Evolutionary conservation across 2,113 vertebrate species (phyloP), one percentile per base, ranked within the genome.

Genomic region (Sapayoa aenigma): DNA sequence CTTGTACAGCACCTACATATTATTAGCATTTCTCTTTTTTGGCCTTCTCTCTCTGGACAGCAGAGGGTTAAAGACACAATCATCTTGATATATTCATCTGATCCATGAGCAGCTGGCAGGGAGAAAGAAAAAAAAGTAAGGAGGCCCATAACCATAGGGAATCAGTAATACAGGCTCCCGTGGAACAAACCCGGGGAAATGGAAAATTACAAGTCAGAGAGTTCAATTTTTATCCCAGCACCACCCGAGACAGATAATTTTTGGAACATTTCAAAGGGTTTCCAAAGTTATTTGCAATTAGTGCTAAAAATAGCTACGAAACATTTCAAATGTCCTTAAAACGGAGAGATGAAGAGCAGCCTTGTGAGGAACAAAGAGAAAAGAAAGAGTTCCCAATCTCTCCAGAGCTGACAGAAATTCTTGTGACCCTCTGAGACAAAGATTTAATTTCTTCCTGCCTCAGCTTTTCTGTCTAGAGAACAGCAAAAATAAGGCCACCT

Each of bases 251-350:
- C 24, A 39, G 37, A 28, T 46, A 81, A 87, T 93, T 94, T 89
- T 66, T 90, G 39, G 28, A 93, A 89, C 80, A 58, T 50, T 93
- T 85, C 81, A 66, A 96, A 63, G 41, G 52, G 35, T 46, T 95
- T 93, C 59, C 27, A 46, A 94, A 93, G 39, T 94, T 93, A 93
- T 42, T 80, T 95, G 78, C 63, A 91, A 88, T 63, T 78, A 86
- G 30, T 73, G 49, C 74, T 96, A 93, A 84, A 95, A 97, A 95
- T 74, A 91, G 78, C 77, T 56, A 82, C 3, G 6, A 86, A 95
- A 65, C 19, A 42, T 65, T 90, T 81, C 21, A 90, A 72, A 71
- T 25, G 42, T 89, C 52, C 46, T 90, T 93, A 91, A 85, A 93
- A 47, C 22, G 66, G 30, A 59, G 63, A 13, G 46, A 90, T 55